Percentiles rank a stretch among this genome's conserved stretches.
Conservation (phyloP, 2,797 vertebrate genomes). For the Kryptolebias ocellatus region DNA sequence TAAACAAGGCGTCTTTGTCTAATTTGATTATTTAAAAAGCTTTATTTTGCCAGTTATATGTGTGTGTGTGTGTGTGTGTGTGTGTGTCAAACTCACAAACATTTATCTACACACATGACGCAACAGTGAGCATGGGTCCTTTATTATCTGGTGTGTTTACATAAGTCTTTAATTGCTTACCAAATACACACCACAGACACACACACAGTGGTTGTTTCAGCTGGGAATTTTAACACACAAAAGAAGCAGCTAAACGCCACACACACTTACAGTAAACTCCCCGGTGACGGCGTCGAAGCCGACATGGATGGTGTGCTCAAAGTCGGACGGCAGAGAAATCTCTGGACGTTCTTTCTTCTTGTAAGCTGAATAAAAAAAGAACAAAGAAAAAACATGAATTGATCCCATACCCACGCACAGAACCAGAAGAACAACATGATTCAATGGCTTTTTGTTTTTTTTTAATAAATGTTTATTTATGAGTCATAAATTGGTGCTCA, state of each 20-base stretch:
- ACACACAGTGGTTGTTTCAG: neutral
- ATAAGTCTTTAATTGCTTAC: constrained; percentile 8
- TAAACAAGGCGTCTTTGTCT: constrained; percentile 67
- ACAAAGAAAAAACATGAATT: neutral
- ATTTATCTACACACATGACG: constrained; percentile 16
- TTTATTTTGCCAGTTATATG: constrained; percentile 31
- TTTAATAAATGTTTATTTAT: neutral
- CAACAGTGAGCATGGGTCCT: constrained; percentile 33
- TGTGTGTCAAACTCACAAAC: constrained; percentile 9
- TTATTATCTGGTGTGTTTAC: constrained; percentile 6
- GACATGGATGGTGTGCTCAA: constrained; percentile 96
- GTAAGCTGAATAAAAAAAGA: constrained; percentile 69
- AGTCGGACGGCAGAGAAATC: constrained; percentile 95
- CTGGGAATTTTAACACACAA: neutral
- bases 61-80: constrained; percentile 6
- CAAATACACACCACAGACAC: neutral
- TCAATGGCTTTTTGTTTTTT: neutral
- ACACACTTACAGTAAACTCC: constrained; percentile 92
- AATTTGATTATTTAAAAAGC: constrained; percentile 52
- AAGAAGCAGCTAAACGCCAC: neutral
- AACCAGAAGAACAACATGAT: neutral
- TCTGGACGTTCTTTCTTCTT: constrained; percentile 94
- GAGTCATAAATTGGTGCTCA: neutral
- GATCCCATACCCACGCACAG: neutral
- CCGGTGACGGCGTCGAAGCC: constrained; percentile 96